Base-by-base conservation (phyloP, 2,113 vertebrate species). In the Oxygymnocypris stewartii region DNA sequence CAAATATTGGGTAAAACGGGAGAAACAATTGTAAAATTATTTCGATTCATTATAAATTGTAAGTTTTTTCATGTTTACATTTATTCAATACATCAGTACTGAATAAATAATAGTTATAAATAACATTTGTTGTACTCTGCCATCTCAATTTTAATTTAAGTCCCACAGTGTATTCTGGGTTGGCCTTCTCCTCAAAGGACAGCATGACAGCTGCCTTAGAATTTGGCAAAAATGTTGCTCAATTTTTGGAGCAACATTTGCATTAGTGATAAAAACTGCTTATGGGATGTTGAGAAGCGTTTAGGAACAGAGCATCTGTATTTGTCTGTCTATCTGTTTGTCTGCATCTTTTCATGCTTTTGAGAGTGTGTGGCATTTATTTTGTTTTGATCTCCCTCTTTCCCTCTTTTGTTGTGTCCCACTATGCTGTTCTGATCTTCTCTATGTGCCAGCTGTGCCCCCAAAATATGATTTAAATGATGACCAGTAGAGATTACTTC, bases 381-480 rank as follows among this genome's bases (percentile, higher is more conserved):
- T 35, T 82, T 63, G n/a, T 49, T 49, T 63, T 65, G 10, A 28
- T 75, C 69, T 74, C 10, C 18, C 40, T 44, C 44, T 57, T 49
- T 79, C n/a, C 6, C 74, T 42, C 20, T 67, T 67, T 37, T 65
- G 7, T 82, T 35, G 13, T 23, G 49, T 47, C 35, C n/a, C 35
- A 31, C 79, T 49, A 25, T 4, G 31, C 51, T 79, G 28, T 47
- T 31, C 25, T 86, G 67, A 51, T 79, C 37, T 69, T 28, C 76
- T 71, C 77, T 69, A 23, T 23, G 28, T 69, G 25, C 61, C 77
- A 79, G 76, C 77, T 79, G 76, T 71, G 63, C 25, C 81, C 63
- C 63, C 35, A 23, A 40, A 82, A 82, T 71, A 37, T 82, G 25
- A 82, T 82, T 82, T 69, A 47, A 82, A 82, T 82, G 44, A 51